phyloP scores from a whole-genome alignment of 1,140 invertebrate species.

The Hyles euphorbiae region DNA sequence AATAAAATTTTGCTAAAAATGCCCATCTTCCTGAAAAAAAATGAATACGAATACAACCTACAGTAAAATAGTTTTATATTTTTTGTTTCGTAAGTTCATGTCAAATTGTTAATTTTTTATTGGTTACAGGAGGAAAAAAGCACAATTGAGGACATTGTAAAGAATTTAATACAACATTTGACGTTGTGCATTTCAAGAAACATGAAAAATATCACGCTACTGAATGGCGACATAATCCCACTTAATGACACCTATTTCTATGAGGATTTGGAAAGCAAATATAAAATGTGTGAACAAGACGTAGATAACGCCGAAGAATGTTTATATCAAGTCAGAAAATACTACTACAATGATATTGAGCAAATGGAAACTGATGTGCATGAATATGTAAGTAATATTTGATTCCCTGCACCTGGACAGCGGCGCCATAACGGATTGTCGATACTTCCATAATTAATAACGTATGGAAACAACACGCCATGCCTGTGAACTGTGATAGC shows the following conservation, averaged over 20 bases:
- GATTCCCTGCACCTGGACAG: too few relatives aligned
- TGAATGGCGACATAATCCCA: conserved; percentile 7
- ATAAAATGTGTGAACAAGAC: conserved; percentile 21
- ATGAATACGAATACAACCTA: too few relatives aligned
- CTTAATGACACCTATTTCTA: conserved; percentile 24
- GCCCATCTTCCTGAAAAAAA: too few relatives aligned
- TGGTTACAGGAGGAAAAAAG: conserved; percentile 27
- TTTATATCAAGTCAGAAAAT: conserved; percentile 23
- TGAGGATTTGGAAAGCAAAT: conserved; percentile 21
- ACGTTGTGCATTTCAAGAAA: conserved; percentile 26
- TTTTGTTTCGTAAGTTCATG: too few relatives aligned
- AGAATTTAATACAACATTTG: conserved; percentile 23
- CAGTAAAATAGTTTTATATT: too few relatives aligned
- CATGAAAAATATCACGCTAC: conserved; percentile 8
- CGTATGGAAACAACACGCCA: too few relatives aligned
- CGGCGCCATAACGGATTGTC: too few relatives aligned
- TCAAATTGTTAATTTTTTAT: too few relatives aligned
- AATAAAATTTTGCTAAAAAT: too few relatives aligned
- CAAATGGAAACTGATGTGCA: conserved; percentile 18
- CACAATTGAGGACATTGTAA: conserved; percentile 25
- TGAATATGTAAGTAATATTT: conserved; percentile 22
- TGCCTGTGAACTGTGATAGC: too few relatives aligned
- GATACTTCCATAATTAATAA: too few relatives aligned
- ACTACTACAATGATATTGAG: conserved; percentile 23
- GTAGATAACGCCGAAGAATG: conserved; percentile 28